Conservation (phyloP, 37 sponge, comb jelly and placozoan species). For the Cladorhizidae sp. region DNA sequence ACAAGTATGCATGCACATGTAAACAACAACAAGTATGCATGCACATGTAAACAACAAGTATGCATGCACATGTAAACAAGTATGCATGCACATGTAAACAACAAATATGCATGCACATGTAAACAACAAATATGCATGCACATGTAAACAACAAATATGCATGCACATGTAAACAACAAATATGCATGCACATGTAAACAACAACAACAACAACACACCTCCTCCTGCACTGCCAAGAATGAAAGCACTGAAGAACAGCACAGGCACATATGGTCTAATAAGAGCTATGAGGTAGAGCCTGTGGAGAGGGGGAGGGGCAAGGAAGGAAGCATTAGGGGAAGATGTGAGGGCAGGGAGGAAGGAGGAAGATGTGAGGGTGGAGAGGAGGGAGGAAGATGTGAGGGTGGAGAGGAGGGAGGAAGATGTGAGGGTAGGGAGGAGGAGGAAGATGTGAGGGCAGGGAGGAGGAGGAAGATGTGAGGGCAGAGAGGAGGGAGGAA, state of each 20-base stretch:
- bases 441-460: background rate
- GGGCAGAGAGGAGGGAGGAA: background rate
- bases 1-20: background rate
- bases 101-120: background rate
- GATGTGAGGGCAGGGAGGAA: background rate
- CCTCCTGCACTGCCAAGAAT: constrained; percentile 82
- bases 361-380: no score
- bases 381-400: background rate
- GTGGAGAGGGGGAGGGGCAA: background rate
- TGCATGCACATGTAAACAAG: background rate
- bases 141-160: background rate
- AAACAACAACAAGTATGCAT: background rate
- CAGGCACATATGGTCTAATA: constrained; percentile 72
- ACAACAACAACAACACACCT: constrained; percentile 35
- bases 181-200: no score
- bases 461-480: background rate
- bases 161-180: background rate
- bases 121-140: background rate
- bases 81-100: background rate
- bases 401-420: background rate
- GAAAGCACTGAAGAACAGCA: constrained; percentile 73
- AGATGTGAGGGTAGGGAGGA: background rate
- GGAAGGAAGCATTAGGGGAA: background rate
- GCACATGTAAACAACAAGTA: background rate
- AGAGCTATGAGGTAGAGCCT: constrained; percentile 76